Conservation (phyloP, 2,797 vertebrate genomes). For the Adelosebastes latens region DNA sequence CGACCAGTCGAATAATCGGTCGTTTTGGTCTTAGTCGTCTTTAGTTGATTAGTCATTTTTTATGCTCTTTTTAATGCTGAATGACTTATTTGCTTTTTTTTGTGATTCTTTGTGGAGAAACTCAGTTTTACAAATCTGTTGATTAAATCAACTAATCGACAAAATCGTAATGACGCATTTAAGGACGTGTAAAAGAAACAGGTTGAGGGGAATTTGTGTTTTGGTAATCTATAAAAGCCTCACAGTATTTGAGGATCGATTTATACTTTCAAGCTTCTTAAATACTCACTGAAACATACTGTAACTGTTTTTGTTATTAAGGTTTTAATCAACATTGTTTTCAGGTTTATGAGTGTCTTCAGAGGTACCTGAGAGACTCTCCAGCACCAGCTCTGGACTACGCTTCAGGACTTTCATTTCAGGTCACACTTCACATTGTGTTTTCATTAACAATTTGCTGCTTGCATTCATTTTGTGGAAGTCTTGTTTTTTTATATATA, state of each 20-base stretch:
- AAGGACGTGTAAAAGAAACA: neutral
- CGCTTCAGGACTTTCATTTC: slow-evolving; percentile 82
- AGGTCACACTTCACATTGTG: slow-evolving; percentile 79
- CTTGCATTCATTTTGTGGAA: rapidly evolving
- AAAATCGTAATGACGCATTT: neutral
- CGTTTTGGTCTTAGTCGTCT: too few species aligned
- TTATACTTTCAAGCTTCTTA: neutral
- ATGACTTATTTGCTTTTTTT: too few species aligned
- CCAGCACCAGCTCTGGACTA: slow-evolving; percentile 80
- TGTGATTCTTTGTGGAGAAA: too few species aligned
- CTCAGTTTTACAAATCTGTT: too few species aligned
- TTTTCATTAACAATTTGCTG: neutral
- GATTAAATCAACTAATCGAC: too few species aligned
- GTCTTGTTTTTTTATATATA: neutral
- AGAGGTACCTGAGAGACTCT: slow-evolving; percentile 80
- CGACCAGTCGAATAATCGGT: too few species aligned
- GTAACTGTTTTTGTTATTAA: neutral
- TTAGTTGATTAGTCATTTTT: too few species aligned
- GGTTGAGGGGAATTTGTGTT: too few species aligned
- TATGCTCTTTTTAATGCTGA: too few species aligned
- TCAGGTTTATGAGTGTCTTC: slow-evolving; percentile 93
- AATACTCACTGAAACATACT: too few species aligned
- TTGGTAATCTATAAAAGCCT: neutral
- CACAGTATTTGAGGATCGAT: neutral
- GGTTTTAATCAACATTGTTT: neutral